Base-by-base conservation (phyloP, 2,888 invertebrate genomes). In the Caenorhabditis sp. region DNA sequence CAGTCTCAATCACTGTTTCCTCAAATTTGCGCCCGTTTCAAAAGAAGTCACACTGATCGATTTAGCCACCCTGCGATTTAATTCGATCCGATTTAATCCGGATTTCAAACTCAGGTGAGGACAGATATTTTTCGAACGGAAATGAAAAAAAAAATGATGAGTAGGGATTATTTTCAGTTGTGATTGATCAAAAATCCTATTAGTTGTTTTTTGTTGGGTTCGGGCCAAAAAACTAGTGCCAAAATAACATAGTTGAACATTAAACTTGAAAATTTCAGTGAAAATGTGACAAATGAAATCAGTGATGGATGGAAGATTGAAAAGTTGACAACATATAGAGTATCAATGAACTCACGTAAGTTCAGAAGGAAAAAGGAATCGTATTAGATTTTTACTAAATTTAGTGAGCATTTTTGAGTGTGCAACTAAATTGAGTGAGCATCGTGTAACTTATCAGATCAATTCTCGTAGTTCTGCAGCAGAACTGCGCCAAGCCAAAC, bases 1-100 rank as follows among this genome's bases (percentile, higher is more conserved):
- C 49, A 73, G 73, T 69, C 38, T 74, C 43, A 64, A 69, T 4
- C 69, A 74, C 54, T 74, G 74, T 49, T 67, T 74, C 54, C 21
- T 74, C 21, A 66, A 60, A 52, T 54, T 60, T 31, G 69, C 66
- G 8, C 74, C 69, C 1, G 57, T 64, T 54, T 60, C 60, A 23
- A 38, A 49, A 25, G 49, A 63, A 43, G 23, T 74, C 4, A 70
- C 69, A 36, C 53, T 74, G 5, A 61, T 74, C n/a, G 69, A 70
- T 52, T 36, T 74, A 20, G 66, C 66, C 0, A 68, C 74, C 1
- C 31, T 69, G 2, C 59, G 61, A 26, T 72, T 72, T 38, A 65
- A 72, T 26, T 64, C 72, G 23, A 59, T 65, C 26, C 61, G 67
- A 2, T 68, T 67, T n/a, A 36, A 64, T 63, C 64, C 67, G 3